Evolutionary conservation across 2,888 invertebrate genomes (phyloP).

Genomic region (Chesias legatella): DNA sequence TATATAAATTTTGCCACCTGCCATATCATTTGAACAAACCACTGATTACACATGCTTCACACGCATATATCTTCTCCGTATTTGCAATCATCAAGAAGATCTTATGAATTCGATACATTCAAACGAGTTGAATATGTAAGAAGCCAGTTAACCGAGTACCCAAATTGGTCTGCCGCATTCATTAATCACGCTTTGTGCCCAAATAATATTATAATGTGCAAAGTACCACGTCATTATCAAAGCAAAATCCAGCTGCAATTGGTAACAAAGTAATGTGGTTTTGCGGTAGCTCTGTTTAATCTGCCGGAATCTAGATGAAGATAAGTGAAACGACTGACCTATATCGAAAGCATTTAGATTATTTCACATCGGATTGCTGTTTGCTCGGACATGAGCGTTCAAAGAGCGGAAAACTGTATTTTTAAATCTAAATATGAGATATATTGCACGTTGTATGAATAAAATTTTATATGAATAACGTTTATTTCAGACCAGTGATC

Average conservation of each 20-base stretch:
- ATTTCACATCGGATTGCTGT: no score
- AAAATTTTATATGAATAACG: no score
- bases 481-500: no score
- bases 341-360: constrained; percentile 4
- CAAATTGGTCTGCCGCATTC: constrained; percentile 63
- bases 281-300: neutral
- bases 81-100: constrained; percentile 1
- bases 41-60: no score
- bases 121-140: constrained; percentile 6
- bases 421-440: no score
- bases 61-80: no score
- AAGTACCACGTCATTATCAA: constrained; percentile 66
- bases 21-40: no score
- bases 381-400: no score
- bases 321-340: constrained; percentile 18
- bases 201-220: constrained; percentile 62
- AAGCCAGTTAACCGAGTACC: constrained; percentile 68
- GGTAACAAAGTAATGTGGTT: constrained; percentile 4
- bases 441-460: no score
- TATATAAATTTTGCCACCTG: no score
- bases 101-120: neutral
- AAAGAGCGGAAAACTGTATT: no score
- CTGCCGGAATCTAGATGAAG: constrained; percentile 14
- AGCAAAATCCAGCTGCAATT: constrained; percentile 21
- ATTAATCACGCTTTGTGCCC: constrained; percentile 65